Evolutionary conservation across 2,113 vertebrate genomes (phyloP).

Genomic region (Cyanoliseus patagonus): DNA sequence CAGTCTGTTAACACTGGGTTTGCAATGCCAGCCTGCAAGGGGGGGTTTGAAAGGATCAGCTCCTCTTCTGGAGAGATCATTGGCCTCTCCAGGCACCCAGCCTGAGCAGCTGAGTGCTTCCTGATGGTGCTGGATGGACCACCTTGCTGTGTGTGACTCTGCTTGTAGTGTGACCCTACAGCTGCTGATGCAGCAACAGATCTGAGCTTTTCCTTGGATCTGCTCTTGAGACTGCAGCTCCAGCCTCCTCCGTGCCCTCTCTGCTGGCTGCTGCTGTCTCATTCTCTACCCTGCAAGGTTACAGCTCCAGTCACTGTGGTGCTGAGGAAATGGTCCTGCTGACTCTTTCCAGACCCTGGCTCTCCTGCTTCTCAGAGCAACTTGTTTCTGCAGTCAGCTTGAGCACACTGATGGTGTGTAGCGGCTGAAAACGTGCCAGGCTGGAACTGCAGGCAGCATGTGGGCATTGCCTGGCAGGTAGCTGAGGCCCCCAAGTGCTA

Average conservation of each 20-base stretch:
- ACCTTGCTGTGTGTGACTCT: neutral
- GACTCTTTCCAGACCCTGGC: neutral
- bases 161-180: neutral
- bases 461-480: neutral
- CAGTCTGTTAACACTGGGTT: neutral
- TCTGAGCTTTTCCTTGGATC: neutral
- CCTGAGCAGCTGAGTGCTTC: neutral
- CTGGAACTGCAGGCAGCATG: neutral
- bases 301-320: neutral
- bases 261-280: neutral
- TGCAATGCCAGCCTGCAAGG: neutral
- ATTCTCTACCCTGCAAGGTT: neutral
- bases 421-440: neutral
- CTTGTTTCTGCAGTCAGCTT: neutral
- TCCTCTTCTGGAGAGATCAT: neutral
- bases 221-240: neutral
- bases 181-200: neutral
- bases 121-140: neutral
- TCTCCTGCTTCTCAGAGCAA: neutral
- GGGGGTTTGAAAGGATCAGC: neutral
- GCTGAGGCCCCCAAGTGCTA: neutral
- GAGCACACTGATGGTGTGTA: neutral
- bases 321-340: neutral
- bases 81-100: neutral
- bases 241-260: neutral